These are phyloP conservation scores for Malthinus seriepunctatus DNA, from an alignment of 2,888 invertebrate species.

Conservation along the genomic window DNA sequence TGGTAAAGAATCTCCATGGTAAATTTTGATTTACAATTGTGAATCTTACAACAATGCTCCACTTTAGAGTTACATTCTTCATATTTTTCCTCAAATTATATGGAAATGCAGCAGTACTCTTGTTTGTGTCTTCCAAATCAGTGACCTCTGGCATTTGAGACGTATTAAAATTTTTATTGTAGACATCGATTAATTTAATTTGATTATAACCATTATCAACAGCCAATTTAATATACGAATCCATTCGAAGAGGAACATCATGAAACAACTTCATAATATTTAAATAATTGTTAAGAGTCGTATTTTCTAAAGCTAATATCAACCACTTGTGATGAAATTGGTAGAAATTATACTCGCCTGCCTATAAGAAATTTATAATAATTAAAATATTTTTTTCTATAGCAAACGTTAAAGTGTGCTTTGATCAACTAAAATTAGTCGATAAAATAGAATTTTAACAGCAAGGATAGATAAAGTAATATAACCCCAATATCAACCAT, in stretches of 20 bases:
- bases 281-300: background rate
- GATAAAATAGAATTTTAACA: no score
- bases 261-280: background rate
- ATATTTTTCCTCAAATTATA: slow-evolving; percentile 40
- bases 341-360: slow-evolving; percentile 2
- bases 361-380: slow-evolving; percentile 2
- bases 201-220: background rate
- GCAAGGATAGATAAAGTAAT: no score
- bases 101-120: slow-evolving; percentile 1
- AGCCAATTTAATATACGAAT: slow-evolving; percentile 36
- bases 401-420: no score
- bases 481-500: no score
- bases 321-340: slow-evolving; percentile 12
- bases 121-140: background rate
- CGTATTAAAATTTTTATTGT: slow-evolving; percentile 32
- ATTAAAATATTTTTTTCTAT: no score
- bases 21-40: no score
- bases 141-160: no score
- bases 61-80: slow-evolving; percentile 35
- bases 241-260: slow-evolving; percentile 26
- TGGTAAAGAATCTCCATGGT: no score
- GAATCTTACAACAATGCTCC: slow-evolving; percentile 37
- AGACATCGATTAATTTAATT: slow-evolving; percentile 36
- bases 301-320: background rate
- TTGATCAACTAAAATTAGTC: no score